A percentile compares a stretch with the other conserved stretches of the same genome.
These are phyloP conservation scores for Diachasma alloeum DNA, from an alignment of 1,140 invertebrate genomes.

Conservation along the genomic window DNA sequence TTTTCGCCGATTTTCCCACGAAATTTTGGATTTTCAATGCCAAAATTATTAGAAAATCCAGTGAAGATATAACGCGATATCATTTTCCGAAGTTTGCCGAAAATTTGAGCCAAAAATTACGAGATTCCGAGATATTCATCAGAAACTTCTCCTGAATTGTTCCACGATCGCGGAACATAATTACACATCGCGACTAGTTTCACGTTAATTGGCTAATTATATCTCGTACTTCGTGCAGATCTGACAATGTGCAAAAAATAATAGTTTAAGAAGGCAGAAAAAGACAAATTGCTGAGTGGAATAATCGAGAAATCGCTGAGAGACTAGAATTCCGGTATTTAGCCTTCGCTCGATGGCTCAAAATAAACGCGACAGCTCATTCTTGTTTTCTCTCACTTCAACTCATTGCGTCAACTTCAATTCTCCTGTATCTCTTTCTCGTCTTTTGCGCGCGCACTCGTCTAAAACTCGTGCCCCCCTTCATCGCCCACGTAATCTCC, in stretches of 20 bases:
- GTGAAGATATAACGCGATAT: too few relatives aligned
- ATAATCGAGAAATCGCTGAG: conserved; percentile 43
- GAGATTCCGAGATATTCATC: too few relatives aligned
- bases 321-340: conserved; percentile 40
- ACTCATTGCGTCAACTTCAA: neutral
- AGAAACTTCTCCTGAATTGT: too few relatives aligned
- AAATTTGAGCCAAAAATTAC: too few relatives aligned
- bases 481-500: conserved; percentile 1
- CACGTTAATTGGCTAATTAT: neutral
- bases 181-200: neutral
- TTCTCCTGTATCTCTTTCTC: neutral
- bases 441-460: neutral
- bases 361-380: conserved; percentile 56
- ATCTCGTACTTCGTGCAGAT: neutral
- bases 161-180: too few relatives aligned
- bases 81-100: too few relatives aligned
- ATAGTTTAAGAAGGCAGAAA: neutral
- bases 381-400: conserved; percentile 23
- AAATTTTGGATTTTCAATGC: too few relatives aligned
- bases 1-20: too few relatives aligned
- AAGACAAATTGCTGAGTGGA: conserved; percentile 16
- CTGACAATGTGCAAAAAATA: neutral
- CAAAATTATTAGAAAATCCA: too few relatives aligned
- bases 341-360: conserved; percentile 49
- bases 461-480: neutral